Conservation (phyloP, 2,113 vertebrate genomes). For the Anarrhichthys ocellatus region DNA sequence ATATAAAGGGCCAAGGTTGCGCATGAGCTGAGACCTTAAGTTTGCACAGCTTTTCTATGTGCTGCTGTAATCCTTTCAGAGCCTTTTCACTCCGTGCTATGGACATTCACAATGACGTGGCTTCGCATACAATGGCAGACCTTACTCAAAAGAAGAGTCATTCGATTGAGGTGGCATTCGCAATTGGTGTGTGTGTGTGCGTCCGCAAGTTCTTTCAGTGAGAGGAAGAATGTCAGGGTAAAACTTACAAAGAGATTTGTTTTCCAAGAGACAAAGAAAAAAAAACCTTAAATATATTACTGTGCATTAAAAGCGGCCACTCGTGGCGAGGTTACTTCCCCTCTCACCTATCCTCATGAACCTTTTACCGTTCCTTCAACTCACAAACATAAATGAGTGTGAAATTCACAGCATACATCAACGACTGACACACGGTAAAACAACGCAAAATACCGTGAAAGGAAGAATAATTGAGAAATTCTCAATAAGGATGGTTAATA, state of each 20-base stretch:
- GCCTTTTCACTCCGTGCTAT: slow-evolving; percentile 18
- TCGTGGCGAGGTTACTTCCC: not conserved
- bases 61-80: slow-evolving; percentile 48
- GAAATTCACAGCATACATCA: not conserved
- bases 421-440: not conserved
- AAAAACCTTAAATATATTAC: slow-evolving; percentile 6
- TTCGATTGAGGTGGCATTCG: slow-evolving; percentile 42
- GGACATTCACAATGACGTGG: slow-evolving; percentile 47
- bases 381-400: not conserved
- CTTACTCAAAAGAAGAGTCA: slow-evolving; percentile 23
- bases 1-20: slow-evolving; percentile 55
- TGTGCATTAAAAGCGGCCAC: slow-evolving; percentile 23
- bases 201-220: slow-evolving; percentile 19
- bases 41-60: slow-evolving; percentile 36
- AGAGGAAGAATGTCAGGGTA: slow-evolving; percentile 54
- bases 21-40: slow-evolving; percentile 36
- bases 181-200: slow-evolving; percentile 10
- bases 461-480: not conserved
- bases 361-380: not conserved
- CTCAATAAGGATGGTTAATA: not conserved
- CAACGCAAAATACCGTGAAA: not conserved
- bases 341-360: not conserved
- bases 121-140: slow-evolving; percentile 47
- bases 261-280: slow-evolving; percentile 34
- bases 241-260: slow-evolving; percentile 46